Conservation (phyloP, 2,888 invertebrate species). For the Fragum fragum region DNA sequence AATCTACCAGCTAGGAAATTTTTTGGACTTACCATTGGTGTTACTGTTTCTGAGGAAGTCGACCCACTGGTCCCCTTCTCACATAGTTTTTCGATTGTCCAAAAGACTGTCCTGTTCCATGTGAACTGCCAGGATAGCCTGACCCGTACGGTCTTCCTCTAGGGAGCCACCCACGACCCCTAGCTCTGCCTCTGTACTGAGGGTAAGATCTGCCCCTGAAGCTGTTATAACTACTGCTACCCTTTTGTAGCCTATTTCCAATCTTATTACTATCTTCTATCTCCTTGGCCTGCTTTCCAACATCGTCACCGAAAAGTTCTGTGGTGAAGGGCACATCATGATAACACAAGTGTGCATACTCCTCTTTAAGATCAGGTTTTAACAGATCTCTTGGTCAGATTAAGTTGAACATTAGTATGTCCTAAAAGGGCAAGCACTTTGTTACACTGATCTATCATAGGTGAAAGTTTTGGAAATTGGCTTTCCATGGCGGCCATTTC, state of each 20-base stretch:
- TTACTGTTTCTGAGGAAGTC: constrained; percentile 11
- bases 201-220: not conserved
- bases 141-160: constrained; percentile 1
- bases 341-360: constrained; percentile 5
- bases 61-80: constrained; percentile 10
- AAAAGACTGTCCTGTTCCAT: not conserved
- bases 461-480: constrained; percentile 1
- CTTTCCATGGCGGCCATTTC: constrained; percentile 1
- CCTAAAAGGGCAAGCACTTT: constrained; percentile 12
- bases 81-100: constrained; percentile 13
- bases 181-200: constrained; percentile 2
- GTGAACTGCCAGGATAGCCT: not conserved
- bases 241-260: not conserved
- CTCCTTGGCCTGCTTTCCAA: not conserved
- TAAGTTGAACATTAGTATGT: not conserved
- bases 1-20: constrained; percentile 9
- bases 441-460: constrained; percentile 1
- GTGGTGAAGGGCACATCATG: not conserved
- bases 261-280: constrained; percentile 5
- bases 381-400: not conserved
- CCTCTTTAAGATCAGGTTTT: constrained; percentile 7
- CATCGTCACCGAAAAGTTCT: constrained; percentile 7
- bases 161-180: constrained; percentile 1
- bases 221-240: not conserved
- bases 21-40: not conserved